These are phyloP conservation scores for Drosophila macrospina DNA, from an alignment of 2,888 invertebrate genomes.

Conservation along the genomic window DNA sequence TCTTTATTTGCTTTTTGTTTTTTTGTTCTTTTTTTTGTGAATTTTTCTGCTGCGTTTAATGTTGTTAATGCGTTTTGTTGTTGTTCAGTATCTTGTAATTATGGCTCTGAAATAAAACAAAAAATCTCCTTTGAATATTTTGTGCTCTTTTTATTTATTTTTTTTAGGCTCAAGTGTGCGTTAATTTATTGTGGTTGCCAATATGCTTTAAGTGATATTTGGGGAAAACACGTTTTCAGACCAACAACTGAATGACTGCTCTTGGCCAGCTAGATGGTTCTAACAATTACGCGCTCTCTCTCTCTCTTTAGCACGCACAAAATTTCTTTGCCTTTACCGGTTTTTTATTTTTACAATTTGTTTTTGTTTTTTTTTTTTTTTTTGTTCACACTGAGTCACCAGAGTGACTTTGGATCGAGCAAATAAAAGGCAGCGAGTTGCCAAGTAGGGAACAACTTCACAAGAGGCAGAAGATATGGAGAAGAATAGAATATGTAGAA, in stretches of 20 bases:
- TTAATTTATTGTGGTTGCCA: constrained; percentile 49
- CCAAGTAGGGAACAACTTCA: constrained; percentile 41
- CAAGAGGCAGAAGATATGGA: constrained; percentile 18
- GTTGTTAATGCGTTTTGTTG: constrained; percentile 39
- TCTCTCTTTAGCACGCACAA: constrained; percentile 60
- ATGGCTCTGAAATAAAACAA: constrained; percentile 72
- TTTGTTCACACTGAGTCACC: constrained; percentile 57
- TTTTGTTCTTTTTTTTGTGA: constrained; percentile 24
- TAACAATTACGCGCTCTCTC: constrained; percentile 41
- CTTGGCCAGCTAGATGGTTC: constrained; percentile 31
- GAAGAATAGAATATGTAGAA: constrained; percentile 3
- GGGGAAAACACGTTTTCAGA: constrained; percentile 60
- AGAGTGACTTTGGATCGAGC: constrained; percentile 49
- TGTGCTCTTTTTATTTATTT: constrained; percentile 46
- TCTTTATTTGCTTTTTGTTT: constrained; percentile 5
- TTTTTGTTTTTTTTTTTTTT: constrained; percentile 24
- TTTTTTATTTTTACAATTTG: constrained; percentile 46
- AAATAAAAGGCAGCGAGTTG: constrained; percentile 49
- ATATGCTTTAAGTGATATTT: constrained; percentile 22
- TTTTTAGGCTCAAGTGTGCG: constrained; percentile 24
- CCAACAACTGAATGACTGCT: constrained; percentile 41
- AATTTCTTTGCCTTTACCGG: constrained; percentile 75
- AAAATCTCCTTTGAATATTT: constrained; percentile 59
- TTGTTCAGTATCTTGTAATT: constrained; percentile 65
- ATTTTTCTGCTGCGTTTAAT: constrained; percentile 37